These are phyloP conservation scores for Ophraella communa DNA, from an alignment of 2,888 invertebrate genomes.

Conservation along the genomic window DNA sequence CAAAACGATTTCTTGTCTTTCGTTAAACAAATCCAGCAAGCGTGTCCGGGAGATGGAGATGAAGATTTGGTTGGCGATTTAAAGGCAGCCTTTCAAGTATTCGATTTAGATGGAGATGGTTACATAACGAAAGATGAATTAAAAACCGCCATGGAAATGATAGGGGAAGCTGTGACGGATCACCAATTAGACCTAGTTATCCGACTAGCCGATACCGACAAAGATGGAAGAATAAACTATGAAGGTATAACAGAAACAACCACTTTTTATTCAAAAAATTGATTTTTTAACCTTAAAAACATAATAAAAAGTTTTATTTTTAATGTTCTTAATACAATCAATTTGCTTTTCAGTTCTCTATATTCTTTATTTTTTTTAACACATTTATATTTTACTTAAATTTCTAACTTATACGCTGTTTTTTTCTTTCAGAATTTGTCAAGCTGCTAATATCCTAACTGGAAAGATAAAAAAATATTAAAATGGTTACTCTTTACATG, in stretches of 20 bases:
- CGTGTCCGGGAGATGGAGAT: conserved; percentile 67
- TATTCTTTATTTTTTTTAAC: background rate
- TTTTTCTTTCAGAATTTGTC: conserved; percentile 40
- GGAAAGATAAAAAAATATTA: background rate
- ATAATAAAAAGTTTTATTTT: too few relatives aligned
- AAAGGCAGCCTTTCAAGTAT: conserved; percentile 87
- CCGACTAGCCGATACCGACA: conserved; percentile 77
- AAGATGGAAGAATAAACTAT: conserved; percentile 82
- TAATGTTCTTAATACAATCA: too few relatives aligned
- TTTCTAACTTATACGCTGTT: background rate
- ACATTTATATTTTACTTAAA: background rate
- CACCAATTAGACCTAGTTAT: conserved; percentile 77
- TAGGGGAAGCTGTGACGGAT: conserved; percentile 79
- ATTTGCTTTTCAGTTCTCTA: too few relatives aligned
- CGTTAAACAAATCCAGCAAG: conserved; percentile 76
- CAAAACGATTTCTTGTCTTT: conserved; percentile 81
- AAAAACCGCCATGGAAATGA: conserved; percentile 81
- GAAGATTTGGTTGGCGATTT: conserved; percentile 77
- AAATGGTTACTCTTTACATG: conserved; percentile 8
- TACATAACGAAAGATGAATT: conserved; percentile 85
- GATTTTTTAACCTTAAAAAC: background rate
- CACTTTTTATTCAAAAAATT: too few relatives aligned
- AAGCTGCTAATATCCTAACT: conserved; percentile 37
- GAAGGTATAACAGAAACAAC: conserved; percentile 72
- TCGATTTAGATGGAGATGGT: conserved; percentile 89